These are phyloP conservation scores for Aphaenogaster ashmeadi DNA, from an alignment of 1,140 invertebrate species.

Conservation along the genomic window DNA sequence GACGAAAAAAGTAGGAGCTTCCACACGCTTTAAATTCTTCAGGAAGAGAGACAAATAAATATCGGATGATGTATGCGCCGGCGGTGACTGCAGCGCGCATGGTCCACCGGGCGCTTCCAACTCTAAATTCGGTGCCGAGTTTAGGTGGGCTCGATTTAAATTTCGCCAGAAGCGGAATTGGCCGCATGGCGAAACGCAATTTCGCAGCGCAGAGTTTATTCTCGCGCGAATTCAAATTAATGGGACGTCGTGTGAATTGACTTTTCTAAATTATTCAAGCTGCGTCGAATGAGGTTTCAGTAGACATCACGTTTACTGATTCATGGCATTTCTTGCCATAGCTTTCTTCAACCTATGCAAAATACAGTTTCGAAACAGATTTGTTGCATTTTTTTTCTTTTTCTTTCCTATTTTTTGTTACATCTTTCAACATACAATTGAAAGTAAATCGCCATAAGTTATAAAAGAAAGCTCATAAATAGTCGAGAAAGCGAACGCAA, in stretches of 20 bases:
- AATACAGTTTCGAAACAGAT: background rate
- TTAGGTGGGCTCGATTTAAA: conserved; percentile 80
- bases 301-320: conserved; percentile 56
- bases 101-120: conserved; percentile 73
- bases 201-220: conserved; percentile 77
- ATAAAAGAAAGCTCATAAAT: background rate
- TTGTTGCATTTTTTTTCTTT: background rate
- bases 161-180: conserved; percentile 80
- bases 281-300: conserved; percentile 63
- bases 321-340: conserved; percentile 35
- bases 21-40: conserved; percentile 70
- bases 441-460: background rate
- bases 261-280: conserved; percentile 73
- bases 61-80: conserved; percentile 74
- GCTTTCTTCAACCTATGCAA: conserved; percentile 18
- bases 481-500: background rate
- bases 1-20: conserved; percentile 60
- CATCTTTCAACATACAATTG: background rate
- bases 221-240: conserved; percentile 82
- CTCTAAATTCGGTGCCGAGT: conserved; percentile 79
- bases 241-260: conserved; percentile 73
- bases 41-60: conserved; percentile 75
- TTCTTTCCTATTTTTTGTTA: background rate
- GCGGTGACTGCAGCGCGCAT: conserved; percentile 44
- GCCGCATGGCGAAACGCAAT: conserved; percentile 80